Evolutionary conservation across 2,888 invertebrate species (phyloP).

Genomic region (Euzophera pinguis): DNA sequence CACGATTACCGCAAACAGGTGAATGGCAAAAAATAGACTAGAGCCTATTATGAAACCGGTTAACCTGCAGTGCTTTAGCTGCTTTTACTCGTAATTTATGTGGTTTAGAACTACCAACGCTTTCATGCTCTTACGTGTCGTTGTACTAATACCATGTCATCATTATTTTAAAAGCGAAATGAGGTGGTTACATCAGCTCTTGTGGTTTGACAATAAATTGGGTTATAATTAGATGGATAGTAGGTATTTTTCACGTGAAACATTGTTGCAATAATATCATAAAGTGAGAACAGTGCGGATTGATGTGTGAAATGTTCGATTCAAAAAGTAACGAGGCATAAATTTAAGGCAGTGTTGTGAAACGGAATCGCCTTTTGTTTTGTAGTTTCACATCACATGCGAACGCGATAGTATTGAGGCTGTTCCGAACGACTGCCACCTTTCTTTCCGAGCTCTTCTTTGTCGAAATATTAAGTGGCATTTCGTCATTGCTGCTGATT

Average conservation of each 20-base stretch:
- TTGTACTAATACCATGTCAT: constrained; percentile 25
- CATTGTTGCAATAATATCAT: neutral
- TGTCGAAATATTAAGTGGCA: constrained; percentile 5
- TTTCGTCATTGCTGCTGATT: constrained; percentile 1
- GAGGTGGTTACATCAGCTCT: constrained; percentile 1
- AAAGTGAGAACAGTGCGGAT: constrained; percentile 16
- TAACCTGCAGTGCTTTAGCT: constrained; percentile 47
- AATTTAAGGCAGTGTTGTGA: constrained; percentile 22
- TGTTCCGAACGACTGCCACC: constrained; percentile 18
- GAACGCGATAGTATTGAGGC: constrained; percentile 28
- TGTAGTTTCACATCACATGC: constrained; percentile 40
- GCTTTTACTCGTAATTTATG: constrained; percentile 73
- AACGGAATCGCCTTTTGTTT: constrained; percentile 45
- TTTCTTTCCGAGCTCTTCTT: constrained; percentile 20
- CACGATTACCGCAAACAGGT: constrained; percentile 53
- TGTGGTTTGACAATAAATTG: constrained; percentile 6
- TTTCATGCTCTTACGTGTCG: constrained; percentile 47
- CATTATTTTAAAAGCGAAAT: constrained; percentile 6
- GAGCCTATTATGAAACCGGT: constrained; percentile 67
- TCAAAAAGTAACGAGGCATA: constrained; percentile 25
- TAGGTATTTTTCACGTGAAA: neutral
- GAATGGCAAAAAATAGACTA: constrained; percentile 70
- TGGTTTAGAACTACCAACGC: constrained; percentile 52
- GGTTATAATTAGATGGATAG: neutral
- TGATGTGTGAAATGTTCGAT: constrained; percentile 35